These are phyloP conservation scores for Pocota personata DNA, from an alignment of 2,888 invertebrate genomes.

Conservation along the genomic window DNA sequence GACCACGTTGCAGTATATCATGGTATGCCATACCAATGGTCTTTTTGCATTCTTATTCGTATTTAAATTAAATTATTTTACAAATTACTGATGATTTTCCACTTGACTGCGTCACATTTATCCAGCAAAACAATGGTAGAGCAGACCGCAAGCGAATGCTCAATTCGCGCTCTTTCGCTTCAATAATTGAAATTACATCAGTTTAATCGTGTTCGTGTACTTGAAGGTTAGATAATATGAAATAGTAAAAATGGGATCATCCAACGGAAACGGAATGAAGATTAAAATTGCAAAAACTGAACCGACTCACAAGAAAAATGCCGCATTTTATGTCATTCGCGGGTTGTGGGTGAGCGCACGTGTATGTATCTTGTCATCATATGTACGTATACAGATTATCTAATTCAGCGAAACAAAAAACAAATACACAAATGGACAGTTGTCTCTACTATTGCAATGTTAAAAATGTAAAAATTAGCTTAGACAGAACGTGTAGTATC, in stretches of 20 bases:
- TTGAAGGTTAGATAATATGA: conserved; percentile 59
- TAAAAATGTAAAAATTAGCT: background rate
- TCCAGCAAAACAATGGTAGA: conserved; percentile 52
- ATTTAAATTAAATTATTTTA: conserved; percentile 68
- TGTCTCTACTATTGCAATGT: background rate
- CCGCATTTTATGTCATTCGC: background rate
- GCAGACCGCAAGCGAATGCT: conserved; percentile 41
- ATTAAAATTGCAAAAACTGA: conserved; percentile 27
- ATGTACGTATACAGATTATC: background rate
- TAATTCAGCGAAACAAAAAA: too few species aligned
- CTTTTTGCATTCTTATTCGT: conserved; percentile 17
- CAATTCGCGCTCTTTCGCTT: conserved; percentile 63
- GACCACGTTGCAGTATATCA: background rate
- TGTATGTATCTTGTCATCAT: background rate
- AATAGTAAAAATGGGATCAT: conserved; percentile 60
- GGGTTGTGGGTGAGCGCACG: background rate
- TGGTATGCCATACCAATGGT: background rate
- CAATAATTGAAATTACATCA: conserved; percentile 71
- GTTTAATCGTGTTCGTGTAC: conserved; percentile 53
- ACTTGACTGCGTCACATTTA: conserved; percentile 68
- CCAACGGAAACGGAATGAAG: conserved; percentile 63
- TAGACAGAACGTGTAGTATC: background rate
- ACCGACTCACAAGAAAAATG: background rate
- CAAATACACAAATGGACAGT: background rate
- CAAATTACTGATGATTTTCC: conserved; percentile 70